Percentiles rank a stretch among this genome's conserved stretches.
Evolutionary conservation across 2,888 invertebrate species (phyloP).

Genomic region (Blastobasis lacticolella): DNA sequence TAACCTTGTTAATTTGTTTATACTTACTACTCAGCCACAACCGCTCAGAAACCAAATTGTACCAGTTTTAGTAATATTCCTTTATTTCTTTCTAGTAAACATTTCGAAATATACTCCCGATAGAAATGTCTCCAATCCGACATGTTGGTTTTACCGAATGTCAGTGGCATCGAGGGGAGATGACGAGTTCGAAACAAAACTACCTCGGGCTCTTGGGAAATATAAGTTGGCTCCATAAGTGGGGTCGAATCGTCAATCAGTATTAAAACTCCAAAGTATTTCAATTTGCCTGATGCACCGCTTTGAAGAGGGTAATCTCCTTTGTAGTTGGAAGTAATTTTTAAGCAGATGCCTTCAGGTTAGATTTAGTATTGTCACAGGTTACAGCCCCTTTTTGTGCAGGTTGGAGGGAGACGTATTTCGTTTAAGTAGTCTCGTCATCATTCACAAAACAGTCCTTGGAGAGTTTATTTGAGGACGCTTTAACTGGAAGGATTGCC

Average conservation of each 20-base stretch:
- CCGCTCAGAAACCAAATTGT: no score
- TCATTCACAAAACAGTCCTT: no score
- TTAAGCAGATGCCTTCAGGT: not conserved
- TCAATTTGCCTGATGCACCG: conserved; percentile 50
- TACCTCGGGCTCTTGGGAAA: conserved; percentile 58
- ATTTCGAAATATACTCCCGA: no score
- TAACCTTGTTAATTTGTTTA: no score
- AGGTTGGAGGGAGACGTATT: no score
- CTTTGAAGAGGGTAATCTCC: conserved; percentile 6
- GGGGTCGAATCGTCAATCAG: conserved; percentile 57
- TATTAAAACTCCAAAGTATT: conserved; percentile 55
- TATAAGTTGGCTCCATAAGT: conserved; percentile 49
- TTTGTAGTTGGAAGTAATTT: conserved; percentile 3
- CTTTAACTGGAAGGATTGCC: no score
- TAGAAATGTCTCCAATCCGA: conserved; percentile 10
- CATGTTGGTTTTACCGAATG: conserved; percentile 23
- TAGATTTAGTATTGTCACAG: not conserved
- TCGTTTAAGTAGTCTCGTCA: no score
- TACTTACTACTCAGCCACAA: no score
- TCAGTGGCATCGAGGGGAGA: conserved; percentile 29
- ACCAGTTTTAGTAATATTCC: no score
- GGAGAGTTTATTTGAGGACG: no score
- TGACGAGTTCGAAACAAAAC: conserved; percentile 32
- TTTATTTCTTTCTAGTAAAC: no score
- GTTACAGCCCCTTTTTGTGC: no score